Percentiles rank a stretch among this genome's conserved stretches.
phyloP scores from a whole-genome alignment of 2,888 invertebrate genomes.

The Gerris lacustris region DNA sequence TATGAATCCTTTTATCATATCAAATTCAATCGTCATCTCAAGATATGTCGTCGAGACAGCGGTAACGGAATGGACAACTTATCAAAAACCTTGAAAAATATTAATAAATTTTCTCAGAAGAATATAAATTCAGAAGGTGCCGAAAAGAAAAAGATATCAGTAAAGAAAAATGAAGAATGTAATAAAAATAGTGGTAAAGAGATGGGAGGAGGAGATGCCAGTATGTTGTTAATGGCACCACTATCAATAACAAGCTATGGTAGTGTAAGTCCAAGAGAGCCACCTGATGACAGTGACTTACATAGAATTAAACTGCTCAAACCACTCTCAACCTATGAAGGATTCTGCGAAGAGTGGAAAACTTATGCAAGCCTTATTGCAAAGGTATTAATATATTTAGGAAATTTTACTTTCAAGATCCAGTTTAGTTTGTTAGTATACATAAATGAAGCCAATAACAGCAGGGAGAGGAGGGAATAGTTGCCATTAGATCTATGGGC shows the following conservation, averaged over 20 bases:
- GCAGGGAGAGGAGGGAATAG: too few species aligned
- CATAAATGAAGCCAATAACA: too few species aligned
- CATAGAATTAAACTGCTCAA: slow-evolving; percentile 30
- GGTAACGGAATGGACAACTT: not conserved
- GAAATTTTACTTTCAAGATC: too few species aligned
- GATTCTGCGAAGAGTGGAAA: slow-evolving; percentile 43
- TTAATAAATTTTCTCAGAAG: not conserved
- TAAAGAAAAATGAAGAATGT: not conserved
- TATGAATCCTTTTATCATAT: slow-evolving; percentile 75
- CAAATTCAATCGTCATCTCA: slow-evolving; percentile 76
- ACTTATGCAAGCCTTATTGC: slow-evolving; percentile 53
- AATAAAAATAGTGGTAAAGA: slow-evolving; percentile 28
- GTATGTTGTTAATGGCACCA: not conserved
- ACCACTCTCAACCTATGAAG: slow-evolving; percentile 32
- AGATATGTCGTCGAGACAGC: slow-evolving; percentile 41
- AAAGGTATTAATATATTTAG: slow-evolving; percentile 39
- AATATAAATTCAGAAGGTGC: slow-evolving; percentile 7
- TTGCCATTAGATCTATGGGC: too few species aligned
- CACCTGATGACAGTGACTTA: not conserved
- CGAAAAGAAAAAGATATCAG: slow-evolving; percentile 25
- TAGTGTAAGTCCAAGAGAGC: not conserved
- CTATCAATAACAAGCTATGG: not conserved
- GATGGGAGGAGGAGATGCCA: not conserved
- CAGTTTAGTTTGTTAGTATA: too few species aligned
- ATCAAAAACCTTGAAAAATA: slow-evolving; percentile 1